Percentiles rank a stretch among this genome's conserved stretches.
These are phyloP conservation scores for Mallotus villosus DNA, from an alignment of 2,797 vertebrate genomes.

Conservation along the genomic window DNA sequence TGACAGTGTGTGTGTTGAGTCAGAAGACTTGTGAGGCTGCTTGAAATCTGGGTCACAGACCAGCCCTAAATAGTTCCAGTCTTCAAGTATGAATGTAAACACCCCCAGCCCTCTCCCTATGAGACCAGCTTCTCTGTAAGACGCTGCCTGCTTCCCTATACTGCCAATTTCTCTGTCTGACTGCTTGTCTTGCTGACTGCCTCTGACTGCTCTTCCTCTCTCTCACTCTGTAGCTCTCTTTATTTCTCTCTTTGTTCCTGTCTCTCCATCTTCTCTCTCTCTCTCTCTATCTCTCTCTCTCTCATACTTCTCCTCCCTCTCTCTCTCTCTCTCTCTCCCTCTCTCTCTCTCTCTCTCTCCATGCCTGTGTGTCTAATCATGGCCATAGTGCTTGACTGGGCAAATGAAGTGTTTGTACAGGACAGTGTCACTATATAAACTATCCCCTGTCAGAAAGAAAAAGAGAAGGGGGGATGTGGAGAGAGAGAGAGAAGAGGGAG, in stretches of 20 bases:
- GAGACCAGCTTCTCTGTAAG: no score
- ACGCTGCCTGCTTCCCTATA: no score
- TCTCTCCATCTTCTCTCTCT: background rate
- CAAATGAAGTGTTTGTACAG: conserved; percentile 1
- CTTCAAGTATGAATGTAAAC: no score
- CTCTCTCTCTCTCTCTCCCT: no score
- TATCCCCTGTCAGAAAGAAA: background rate
- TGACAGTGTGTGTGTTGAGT: no score
- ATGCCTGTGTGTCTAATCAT: background rate
- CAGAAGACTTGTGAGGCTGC: no score
- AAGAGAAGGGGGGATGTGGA: background rate
- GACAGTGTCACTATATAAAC: conserved; percentile 10
- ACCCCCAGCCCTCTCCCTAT: no score
- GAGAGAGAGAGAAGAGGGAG: background rate
- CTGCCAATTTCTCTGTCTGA: background rate
- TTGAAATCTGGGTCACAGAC: no score
- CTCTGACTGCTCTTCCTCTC: background rate
- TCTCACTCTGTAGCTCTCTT: no score
- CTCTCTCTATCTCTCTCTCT: background rate
- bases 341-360: background rate
- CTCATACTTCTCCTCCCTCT: background rate
- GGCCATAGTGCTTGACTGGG: background rate
- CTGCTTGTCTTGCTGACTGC: background rate
- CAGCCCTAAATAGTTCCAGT: no score
- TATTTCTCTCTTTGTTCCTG: no score